Percentiles rank a stretch among this genome's conserved stretches.
Evolutionary conservation across 2,113 vertebrate species (phyloP).

Genomic region (Thamnophis sirtalis): DNA sequence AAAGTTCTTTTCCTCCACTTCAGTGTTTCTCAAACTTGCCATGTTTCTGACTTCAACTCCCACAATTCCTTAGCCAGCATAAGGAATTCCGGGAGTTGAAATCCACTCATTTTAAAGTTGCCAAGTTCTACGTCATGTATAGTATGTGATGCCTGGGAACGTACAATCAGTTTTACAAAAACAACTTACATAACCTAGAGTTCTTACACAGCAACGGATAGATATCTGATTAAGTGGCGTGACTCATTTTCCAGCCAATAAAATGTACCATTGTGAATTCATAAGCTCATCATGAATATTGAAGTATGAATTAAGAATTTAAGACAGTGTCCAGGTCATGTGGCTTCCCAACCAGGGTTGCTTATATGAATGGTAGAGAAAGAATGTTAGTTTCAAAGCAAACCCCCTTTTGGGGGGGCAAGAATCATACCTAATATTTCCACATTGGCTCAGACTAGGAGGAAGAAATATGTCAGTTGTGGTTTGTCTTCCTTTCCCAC

Average conservation of each 20-base stretch:
- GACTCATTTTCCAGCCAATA: not conserved
- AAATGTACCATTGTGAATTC: not conserved
- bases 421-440: not conserved
- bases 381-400: not conserved
- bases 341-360: not conserved
- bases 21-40: not conserved
- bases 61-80: not conserved
- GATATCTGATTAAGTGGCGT: not conserved
- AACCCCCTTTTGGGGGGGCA: not conserved
- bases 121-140: not conserved
- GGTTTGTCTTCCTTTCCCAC: not conserved
- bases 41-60: not conserved
- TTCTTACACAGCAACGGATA: not conserved
- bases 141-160: not conserved
- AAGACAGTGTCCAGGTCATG: not conserved
- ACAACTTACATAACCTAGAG: not conserved
- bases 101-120: not conserved
- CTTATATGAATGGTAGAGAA: not conserved
- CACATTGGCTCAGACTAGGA: not conserved
- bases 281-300: not conserved
- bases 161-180: not conserved
- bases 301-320: not conserved
- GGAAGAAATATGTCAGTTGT: not conserved
- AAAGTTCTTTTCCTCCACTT: not conserved
- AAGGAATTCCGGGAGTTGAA: not conserved